Conservation (phyloP, 2,797 vertebrate genomes). For the Heliangelus exortis region DNA sequence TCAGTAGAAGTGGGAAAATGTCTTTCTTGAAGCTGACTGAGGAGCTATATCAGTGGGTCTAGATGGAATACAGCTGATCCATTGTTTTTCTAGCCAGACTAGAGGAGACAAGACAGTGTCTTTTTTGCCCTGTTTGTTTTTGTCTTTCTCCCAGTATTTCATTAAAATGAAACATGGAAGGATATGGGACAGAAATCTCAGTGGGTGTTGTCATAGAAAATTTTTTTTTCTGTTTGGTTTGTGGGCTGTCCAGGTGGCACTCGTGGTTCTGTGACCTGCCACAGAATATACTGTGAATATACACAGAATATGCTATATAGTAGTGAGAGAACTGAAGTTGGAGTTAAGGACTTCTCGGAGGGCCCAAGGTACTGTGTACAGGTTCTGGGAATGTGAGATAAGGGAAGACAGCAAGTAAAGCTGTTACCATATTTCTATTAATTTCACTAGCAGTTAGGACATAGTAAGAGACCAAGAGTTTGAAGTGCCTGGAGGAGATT, state of each 20-base stretch:
- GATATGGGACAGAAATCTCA: neutral
- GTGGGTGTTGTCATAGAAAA: neutral
- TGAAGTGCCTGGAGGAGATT: neutral
- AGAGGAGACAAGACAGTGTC: neutral
- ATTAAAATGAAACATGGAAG: neutral
- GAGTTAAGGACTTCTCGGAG: neutral
- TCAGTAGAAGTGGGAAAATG: neutral
- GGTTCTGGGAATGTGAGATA: neutral
- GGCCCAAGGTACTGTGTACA: neutral
- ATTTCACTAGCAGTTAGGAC: neutral
- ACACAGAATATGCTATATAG: no score
- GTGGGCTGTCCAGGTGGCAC: neutral
- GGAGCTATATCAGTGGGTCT: neutral
- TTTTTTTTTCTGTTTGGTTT: slow-evolving; percentile 2
- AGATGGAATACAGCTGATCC: neutral
- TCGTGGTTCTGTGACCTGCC: neutral
- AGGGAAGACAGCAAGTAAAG: neutral
- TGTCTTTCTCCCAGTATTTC: neutral
- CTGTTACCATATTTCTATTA: neutral
- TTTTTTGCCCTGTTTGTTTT: neutral
- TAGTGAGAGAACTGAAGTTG: neutral
- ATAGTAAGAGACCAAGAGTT: neutral
- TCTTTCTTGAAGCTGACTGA: neutral
- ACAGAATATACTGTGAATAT: neutral
- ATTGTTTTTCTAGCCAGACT: neutral